Evolutionary conservation across 2,113 vertebrate species (phyloP).

Genomic region (Tetraodon nigroviridis): DNA sequence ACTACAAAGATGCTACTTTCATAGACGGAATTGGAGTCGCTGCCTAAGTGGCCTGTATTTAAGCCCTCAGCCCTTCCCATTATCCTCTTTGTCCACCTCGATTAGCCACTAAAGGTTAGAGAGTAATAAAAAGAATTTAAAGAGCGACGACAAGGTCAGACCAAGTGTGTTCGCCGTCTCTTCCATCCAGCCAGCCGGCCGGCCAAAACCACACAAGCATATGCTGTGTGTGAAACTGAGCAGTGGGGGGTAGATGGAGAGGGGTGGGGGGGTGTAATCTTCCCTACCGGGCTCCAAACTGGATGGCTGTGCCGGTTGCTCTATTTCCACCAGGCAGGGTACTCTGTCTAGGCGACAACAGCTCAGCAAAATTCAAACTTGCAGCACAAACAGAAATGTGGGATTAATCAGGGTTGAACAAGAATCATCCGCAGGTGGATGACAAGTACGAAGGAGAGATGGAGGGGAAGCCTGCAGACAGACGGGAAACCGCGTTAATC

Average conservation of each 20-base stretch:
- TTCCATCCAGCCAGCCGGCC: constrained; percentile 5
- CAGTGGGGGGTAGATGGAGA: constrained; percentile 9
- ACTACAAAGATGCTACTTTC: background rate
- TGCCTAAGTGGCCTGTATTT: background rate
- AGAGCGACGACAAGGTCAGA: constrained; percentile 15
- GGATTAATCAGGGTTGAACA: background rate
- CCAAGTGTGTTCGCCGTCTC: constrained; percentile 5
- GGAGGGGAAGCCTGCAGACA: constrained; percentile 34
- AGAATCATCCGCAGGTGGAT: background rate
- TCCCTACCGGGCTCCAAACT: constrained; percentile 31
- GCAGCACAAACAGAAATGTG: constrained; percentile 8
- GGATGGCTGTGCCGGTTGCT: constrained; percentile 42
- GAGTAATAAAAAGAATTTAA: background rate
- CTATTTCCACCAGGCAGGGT: constrained; percentile 21
- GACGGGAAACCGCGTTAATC: constrained; percentile 55
- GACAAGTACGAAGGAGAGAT: background rate
- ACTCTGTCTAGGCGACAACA: constrained; percentile 1
- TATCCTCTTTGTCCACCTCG: background rate
- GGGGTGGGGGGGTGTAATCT: constrained; percentile 13
- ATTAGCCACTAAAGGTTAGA: background rate
- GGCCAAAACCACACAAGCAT: constrained; percentile 1
- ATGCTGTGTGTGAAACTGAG: background rate
- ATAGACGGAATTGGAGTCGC: background rate
- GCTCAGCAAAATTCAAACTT: background rate
- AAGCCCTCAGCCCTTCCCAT: background rate